Base-by-base conservation (phyloP, 2,113 vertebrate species). In the Microcebus tavaratra region DNA sequence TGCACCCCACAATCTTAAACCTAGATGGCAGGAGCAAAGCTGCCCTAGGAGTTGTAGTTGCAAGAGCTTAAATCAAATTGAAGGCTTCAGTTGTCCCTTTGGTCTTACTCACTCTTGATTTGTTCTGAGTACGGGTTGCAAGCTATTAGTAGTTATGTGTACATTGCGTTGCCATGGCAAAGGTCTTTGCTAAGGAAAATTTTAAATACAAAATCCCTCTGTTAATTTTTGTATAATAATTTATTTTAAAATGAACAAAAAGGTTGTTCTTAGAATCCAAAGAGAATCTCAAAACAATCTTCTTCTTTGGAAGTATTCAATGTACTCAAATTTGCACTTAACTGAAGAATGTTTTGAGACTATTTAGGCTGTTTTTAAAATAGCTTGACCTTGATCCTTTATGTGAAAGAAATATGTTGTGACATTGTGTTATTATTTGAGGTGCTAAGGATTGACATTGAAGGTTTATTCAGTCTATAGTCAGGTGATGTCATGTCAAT, bases 241-340 rank as follows among this genome's bases (percentile, higher is more conserved):
- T 89, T 92, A 72, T 96, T 94, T 76, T 27, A 72, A 96, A 95
- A 68, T 92, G 65, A 86, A 88, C 27, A 68, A 90, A 95, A 82
- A 50, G n/a, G 36, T 87, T 68, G 48, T 79, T 86, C 31, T 87
- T 94, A 82, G 67, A 76, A 34, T 96, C 21, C 61, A 91, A 55
- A 96, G 80, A 95, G 45, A 97, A 83, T 83, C 31, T 92, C 15
- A 17, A 59, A 96, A 81, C 6, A 88, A 0, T 82, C 59, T 27
- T 81, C 36, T 18, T 94, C 65, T 95, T 94, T 67, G 57, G 36
- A 76, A 95, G 20, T 85, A 88, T 80, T 73, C 14, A 5, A 6
- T 93, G 12, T 82, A 39, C 61, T 97, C n/a, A 53, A 29, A 80
- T 94, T 83, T 96, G 48, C 59, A 81, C 13, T 59, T 82, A 50